phyloP scores from a whole-genome alignment of 2,888 invertebrate species.

The Leucania comma region DNA sequence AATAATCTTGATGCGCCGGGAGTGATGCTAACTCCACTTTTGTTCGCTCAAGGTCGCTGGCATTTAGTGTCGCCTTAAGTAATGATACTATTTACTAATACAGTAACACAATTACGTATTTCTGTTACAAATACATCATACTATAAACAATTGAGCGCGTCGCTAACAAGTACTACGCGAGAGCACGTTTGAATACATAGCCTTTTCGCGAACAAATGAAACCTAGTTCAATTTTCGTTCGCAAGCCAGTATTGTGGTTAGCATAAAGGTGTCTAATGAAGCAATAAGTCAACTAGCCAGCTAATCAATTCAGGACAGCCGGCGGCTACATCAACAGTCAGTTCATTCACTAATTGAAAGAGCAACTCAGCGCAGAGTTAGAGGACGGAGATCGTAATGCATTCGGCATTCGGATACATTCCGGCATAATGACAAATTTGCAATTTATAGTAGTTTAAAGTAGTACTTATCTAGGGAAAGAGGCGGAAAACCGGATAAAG shows the following conservation, averaged over 20 bases:
- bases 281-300: conserved; percentile 23
- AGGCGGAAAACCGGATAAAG: too few species aligned
- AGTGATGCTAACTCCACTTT: too few species aligned
- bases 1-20: too few species aligned
- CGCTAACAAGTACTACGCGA: neutral
- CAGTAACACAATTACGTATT: too few species aligned
- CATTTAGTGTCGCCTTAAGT: too few species aligned
- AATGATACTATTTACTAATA: too few species aligned
- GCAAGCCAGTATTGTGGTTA: neutral
- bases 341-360: conserved; percentile 36
- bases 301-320: conserved; percentile 40
- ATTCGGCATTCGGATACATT: neutral
- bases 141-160: too few species aligned
- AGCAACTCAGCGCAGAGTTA: conserved; percentile 6
- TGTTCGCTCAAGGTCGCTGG: too few species aligned
- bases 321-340: conserved; percentile 26
- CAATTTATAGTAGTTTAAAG: neutral
- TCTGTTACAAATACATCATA: too few species aligned
- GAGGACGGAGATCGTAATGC: neutral
- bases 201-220: neutral
- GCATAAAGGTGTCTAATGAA: conserved; percentile 43
- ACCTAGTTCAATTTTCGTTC: neutral
- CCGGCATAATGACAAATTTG: neutral
- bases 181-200: neutral
- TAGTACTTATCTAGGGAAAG: too few species aligned